Conservation (phyloP, 2,113 vertebrate species). For the Tinamus guttatus region DNA sequence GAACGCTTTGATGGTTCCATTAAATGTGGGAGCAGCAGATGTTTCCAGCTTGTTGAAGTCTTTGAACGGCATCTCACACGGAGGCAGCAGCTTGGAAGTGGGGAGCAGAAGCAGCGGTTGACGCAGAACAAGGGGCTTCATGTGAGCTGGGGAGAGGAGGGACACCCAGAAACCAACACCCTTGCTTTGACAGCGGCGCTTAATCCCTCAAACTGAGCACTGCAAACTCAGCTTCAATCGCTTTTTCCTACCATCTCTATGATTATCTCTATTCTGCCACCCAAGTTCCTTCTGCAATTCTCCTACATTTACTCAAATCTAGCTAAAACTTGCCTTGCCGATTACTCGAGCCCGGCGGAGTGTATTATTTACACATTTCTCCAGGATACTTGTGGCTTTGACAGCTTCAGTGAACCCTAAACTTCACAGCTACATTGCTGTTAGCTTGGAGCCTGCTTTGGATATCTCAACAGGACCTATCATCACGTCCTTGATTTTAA, state of each 20-base stretch:
- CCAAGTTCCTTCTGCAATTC: neutral
- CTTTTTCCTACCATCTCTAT: neutral
- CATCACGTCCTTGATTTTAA: neutral
- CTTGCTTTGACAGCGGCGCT: neutral
- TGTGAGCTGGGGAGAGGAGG: neutral
- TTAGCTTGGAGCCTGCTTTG: neutral
- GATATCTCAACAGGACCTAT: neutral
- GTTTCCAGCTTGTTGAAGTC: neutral
- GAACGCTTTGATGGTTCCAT: neutral
- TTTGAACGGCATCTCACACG: neutral
- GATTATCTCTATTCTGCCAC: neutral
- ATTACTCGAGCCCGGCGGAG: accelerated
- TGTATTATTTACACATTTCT: neutral
- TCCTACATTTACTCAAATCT: neutral
- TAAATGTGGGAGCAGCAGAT: neutral
- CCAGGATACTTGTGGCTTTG: neutral
- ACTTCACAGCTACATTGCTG: neutral
- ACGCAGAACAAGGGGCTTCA: neutral
- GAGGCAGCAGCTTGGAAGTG: neutral
- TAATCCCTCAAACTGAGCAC: neutral
- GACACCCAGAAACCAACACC: neutral
- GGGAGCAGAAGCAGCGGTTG: neutral
- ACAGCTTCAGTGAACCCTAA: neutral
- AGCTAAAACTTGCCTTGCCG: neutral
- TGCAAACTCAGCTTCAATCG: accelerated